Evolutionary conservation across 2,888 invertebrate genomes (phyloP), one percentile per base, ranked within the genome.

Genomic region (Catocala nupta): DNA sequence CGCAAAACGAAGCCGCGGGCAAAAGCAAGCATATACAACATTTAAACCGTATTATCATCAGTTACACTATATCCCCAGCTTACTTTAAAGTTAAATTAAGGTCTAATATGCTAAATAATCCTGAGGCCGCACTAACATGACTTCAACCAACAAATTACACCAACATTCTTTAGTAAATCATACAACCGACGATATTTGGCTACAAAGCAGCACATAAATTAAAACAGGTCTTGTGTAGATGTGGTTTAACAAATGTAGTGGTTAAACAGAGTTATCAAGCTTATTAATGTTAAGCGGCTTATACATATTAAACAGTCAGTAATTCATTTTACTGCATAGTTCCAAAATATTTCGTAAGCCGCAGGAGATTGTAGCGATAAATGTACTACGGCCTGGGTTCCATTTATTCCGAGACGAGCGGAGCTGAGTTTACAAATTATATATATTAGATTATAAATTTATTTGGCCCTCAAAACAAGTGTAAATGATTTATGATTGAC

Each of bases 241-340:
- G 44, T 10, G 33, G 51, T 51, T 12, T 12, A 53, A 39, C 48
- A 48, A 53, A 59, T 53, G 53, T 53, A 42, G 48, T 48, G 33
- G 12, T 53, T 53, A 59, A 59, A 42, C 39, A 13, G 33, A 53
- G 6, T 53, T 59, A 47, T 53, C 53, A 47, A 16, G 33, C 59
- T 48, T 53, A 48, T 53, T 48, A 59, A 59, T 59, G 48, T 48
- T 59, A 13, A 33, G 53, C 42, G 12, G 45, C 44, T 52, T 25
- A n/a, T n/a, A 52, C 44, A 50, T 53, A 48, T 33, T 53, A 53
- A 47, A 11, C 33, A 53, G 16, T n/a, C 13, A 43, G 42, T 52
- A 43, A 34, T 16, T 49, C n/a, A 63, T 57, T 44, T 53, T 33
- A 13, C 53, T 43, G 53, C 59, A 65, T 71, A 52, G 58, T 71